These are phyloP conservation scores for Cichladusa arquata DNA, from an alignment of 2,113 vertebrate genomes.

Conservation along the genomic window DNA sequence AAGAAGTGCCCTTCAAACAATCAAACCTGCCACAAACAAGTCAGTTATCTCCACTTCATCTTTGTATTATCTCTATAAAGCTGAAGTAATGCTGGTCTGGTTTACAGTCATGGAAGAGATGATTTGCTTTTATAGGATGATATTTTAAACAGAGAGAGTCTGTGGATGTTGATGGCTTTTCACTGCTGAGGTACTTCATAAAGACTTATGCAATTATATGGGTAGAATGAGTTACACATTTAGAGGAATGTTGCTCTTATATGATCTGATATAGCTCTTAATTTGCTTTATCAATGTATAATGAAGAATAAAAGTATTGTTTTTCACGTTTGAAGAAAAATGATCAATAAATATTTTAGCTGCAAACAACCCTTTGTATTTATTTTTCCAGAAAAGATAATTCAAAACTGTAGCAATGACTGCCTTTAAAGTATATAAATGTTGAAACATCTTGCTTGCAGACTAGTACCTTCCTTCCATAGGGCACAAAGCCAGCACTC, in stretches of 20 bases:
- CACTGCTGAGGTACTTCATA: neutral
- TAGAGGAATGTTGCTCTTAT: neutral
- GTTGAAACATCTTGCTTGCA: neutral
- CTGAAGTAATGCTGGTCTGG: neutral
- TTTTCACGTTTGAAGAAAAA: neutral
- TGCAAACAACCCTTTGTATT: neutral
- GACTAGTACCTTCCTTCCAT: neutral
- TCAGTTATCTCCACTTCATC: neutral
- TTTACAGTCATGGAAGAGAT: neutral
- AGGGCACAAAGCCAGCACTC: neutral
- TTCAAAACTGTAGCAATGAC: neutral
- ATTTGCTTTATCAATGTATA: neutral
- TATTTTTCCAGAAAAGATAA: neutral
- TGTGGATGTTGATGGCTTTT: neutral
- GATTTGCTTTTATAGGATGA: neutral
- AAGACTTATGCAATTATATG: accelerated
- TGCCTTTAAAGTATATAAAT: neutral
- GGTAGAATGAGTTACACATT: neutral
- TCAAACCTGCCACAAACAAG: neutral
- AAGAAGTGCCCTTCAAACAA: neutral
- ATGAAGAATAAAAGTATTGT: neutral
- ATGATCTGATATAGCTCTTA: neutral
- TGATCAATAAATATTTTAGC: neutral
- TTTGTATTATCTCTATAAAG: neutral
- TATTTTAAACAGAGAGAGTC: neutral